Evolutionary conservation across 2,888 invertebrate genomes (phyloP), one percentile per base, ranked within the genome.

Genomic region (Epistrophella euchroma): DNA sequence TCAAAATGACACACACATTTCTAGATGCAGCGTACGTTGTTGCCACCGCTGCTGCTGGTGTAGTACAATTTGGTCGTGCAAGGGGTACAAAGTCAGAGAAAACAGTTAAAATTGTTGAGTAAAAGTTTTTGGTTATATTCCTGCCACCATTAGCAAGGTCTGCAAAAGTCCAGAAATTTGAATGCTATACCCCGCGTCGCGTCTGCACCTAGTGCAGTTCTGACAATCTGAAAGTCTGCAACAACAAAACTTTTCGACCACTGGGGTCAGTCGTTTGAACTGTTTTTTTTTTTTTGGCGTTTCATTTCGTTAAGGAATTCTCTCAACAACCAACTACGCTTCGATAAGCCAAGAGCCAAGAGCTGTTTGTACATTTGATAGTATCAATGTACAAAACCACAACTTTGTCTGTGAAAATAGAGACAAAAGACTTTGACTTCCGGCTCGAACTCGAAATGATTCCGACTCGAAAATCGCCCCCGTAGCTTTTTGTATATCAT

Each of bases 91-190:
- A 66, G 32, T 17, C 62, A 45, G 19, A 56, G 45, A 17, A 64
- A 76, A 43, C 45, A 58, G 71, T 71, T 75, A 40, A 62, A 73
- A 52, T 75, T 50, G 74, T 86, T 58, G 74, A 35, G 22, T 13
- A 45, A 82, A 80, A 78, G 50, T 79, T 86, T 81, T 68, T 56
- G 40, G 77, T 47, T 47, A 22, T 82, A 52, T 74, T 74, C 62
- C 70, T 70, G 77, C 74, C 64, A 66, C 73, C 68, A 64, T 86
- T 70, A 82, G 86, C 76, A 68, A 71, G 70, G 73, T 86, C 64
- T 80, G 85, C 62, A 72, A 70, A 77, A 52, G 68, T 81, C 75
- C 56, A 40, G 11, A 19, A 55, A 77, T 73, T 64, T 28, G 40
- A 73, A 55, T 55, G 43, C 37, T 9, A 25, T 40, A 52, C 35